A percentile compares a stretch with the other conserved stretches of the same genome.
These are phyloP conservation scores for Strigops habroptila DNA, from an alignment of 2,113 vertebrate genomes.

Conservation along the genomic window DNA sequence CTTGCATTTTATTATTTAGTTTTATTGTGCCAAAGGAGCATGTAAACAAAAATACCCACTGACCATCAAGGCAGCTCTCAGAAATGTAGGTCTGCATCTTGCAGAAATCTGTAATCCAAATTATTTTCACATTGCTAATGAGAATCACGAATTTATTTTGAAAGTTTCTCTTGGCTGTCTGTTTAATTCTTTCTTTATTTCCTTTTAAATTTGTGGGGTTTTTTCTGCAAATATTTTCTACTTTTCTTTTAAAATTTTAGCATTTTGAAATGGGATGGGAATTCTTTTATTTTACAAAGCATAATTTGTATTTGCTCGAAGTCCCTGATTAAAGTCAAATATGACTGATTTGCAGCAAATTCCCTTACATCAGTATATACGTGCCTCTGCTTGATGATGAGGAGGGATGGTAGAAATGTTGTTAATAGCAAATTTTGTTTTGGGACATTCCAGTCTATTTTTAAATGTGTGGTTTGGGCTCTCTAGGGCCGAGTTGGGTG, in stretches of 20 bases:
- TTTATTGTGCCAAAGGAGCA: constrained; percentile 20
- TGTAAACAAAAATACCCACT: not conserved
- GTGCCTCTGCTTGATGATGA: not conserved
- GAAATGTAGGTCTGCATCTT: not conserved
- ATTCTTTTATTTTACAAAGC: constrained; percentile 28
- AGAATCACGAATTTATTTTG: constrained; percentile 49
- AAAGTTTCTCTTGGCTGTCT: constrained; percentile 16
- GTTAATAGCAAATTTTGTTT: not conserved
- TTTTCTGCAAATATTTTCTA: constrained; percentile 1
- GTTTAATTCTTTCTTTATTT: constrained; percentile 22
- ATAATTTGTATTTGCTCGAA: constrained; percentile 6
- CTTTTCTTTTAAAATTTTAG: not conserved
- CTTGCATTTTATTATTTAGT: constrained; percentile 39
- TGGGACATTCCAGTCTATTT: not conserved
- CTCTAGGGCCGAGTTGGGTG: constrained; percentile 35
- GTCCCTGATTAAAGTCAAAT: not conserved
- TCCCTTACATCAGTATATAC: not conserved
- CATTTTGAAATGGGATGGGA: constrained; percentile 28
- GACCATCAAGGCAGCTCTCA: not conserved
- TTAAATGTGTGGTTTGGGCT: not conserved
- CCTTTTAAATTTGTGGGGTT: not conserved
- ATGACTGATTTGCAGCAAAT: not conserved
- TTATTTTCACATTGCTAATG: constrained; percentile 30
- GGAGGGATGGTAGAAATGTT: not conserved
- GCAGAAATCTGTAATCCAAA: not conserved